Evolutionary conservation across 1,140 invertebrate genomes (phyloP), one percentile per base, ranked within the genome.

Genomic region (Zaprionus lachaisei): DNA sequence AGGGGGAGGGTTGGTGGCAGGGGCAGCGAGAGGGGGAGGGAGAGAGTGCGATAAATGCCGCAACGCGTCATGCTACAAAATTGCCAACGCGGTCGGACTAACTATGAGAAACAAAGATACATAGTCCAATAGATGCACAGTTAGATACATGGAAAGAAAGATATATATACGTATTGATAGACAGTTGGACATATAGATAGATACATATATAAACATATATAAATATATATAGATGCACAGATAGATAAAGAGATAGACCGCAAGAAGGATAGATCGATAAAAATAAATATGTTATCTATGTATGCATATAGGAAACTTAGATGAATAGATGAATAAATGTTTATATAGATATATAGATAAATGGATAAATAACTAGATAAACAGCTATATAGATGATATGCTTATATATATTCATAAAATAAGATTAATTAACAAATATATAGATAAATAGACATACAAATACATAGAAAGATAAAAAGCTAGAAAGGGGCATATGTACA

Each of bases 21-120:
- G 26, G n/a, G 4, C 12, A 34, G 9, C 12, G 20, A 14, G 44
- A 17, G 51, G 26, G 20, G 14, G 56, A 17, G 51, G 17, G 60
- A 73, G 61, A 77, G 57, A 44, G 37, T 54, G 69, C 57, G 76
- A 82, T 82, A 87, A 87, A 77, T 85, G 72, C 64, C 55, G 37
- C 24, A 68, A 64, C 28, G 55, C 55, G 57, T 47, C 49, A 44
- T 57, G 58, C 41, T 41, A 60, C 76, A 70, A 66, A 82, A 72
- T 79, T 76, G 66, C 66, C 55, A 57, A 61, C n/a, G 44, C 15
- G 26, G 22, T 44, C 22, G 31, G 41, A 69, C 58, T 63, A 55
- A 63, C 68, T 70, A n/a, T 31, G 6, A 38, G 47, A 69, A 62
- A 62, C 5, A 44, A 15, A 49, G 47, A 47, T 64, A 54, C 14